Percentiles rank a stretch among this genome's conserved stretches.
phyloP scores from a whole-genome alignment of 2,797 vertebrate species.

The Agapornis canus region DNA sequence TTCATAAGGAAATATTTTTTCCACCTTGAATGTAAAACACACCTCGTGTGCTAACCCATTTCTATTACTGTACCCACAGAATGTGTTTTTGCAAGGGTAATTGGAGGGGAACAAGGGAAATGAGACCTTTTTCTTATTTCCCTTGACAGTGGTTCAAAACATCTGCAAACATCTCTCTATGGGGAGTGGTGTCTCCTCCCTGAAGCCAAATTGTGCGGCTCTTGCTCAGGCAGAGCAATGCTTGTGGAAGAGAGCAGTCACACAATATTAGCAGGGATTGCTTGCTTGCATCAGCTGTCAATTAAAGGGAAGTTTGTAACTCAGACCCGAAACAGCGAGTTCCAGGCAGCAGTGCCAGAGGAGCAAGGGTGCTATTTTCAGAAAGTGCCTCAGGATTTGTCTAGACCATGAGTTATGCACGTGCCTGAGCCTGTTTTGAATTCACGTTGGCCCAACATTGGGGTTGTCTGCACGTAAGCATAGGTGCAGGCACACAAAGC shows the following conservation, averaged over 20 bases:
- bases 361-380: slow-evolving; percentile 1
- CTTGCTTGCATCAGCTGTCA: not conserved
- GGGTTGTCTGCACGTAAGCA: not conserved
- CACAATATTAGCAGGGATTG: not conserved
- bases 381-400: slow-evolving; percentile 29
- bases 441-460: fast-evolving
- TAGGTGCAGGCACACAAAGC: not conserved
- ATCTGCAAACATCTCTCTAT: not conserved
- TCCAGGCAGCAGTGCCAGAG: not conserved
- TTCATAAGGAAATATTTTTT: not conserved
- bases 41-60: not conserved
- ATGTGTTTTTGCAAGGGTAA: not conserved
- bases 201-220: not conserved
- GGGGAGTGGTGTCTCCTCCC: not conserved
- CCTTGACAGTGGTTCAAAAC: not conserved
- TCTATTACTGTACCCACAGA: not conserved
- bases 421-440: not conserved
- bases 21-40: not conserved
- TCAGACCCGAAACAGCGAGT: fast-evolving
- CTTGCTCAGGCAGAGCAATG: not conserved
- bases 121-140: not conserved
- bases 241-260: not conserved
- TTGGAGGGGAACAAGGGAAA: not conserved
- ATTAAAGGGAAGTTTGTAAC: not conserved
- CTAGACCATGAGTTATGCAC: not conserved